Base-by-base conservation (phyloP, 2,888 invertebrate genomes). In the Lycia hirtaria region DNA sequence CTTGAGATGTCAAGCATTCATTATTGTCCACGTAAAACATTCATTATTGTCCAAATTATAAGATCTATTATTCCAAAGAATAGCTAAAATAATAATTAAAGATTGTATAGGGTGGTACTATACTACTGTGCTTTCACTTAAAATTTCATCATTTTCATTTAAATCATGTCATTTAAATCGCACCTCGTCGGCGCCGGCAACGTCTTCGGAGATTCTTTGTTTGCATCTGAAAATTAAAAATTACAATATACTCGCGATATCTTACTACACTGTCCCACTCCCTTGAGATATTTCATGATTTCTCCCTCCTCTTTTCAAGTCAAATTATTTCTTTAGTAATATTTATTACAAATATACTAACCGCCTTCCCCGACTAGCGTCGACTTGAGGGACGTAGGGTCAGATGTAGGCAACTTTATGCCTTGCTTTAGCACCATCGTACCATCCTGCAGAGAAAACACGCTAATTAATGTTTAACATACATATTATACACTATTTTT, bases 361-460 rank as follows among this genome's bases (percentile, higher is more conserved):
- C 84, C 77, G 71, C 64, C 71, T 53, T 85, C 81, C 37, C 71
- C 79, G 15, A 81, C 72, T 54, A 80, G 67, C 41, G 71, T 71
- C 12, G 81, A 74, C 68, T 83, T 87, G 24, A 86, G 52, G 22
- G 74, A 50, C 2, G 69, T 32, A 9, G 82, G 61, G 44, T 87
- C 86, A 0, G 80, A 56, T 7, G 78, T 71, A 0, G 92, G 86
- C 32, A 92, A 60, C 66, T 92, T 92, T 20, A 92, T 84, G 32
- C 92, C 92, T 62, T 83, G 87, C 62, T 92, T 92, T 48, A 92
- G 70, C 26, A 92, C 88, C 88, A 92, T 92, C 4, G 89, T 91
- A 15, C 92, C 92, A 66, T 87, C 92, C 92, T 92, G 73, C 2
- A 38, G 4, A 6, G 2, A 38, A 22, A 4, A 19, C 4, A 33